Evolutionary conservation across 2,797 vertebrate genomes (phyloP), one percentile per base, ranked within the genome.

Genomic region (Scolopax rusticola): DNA sequence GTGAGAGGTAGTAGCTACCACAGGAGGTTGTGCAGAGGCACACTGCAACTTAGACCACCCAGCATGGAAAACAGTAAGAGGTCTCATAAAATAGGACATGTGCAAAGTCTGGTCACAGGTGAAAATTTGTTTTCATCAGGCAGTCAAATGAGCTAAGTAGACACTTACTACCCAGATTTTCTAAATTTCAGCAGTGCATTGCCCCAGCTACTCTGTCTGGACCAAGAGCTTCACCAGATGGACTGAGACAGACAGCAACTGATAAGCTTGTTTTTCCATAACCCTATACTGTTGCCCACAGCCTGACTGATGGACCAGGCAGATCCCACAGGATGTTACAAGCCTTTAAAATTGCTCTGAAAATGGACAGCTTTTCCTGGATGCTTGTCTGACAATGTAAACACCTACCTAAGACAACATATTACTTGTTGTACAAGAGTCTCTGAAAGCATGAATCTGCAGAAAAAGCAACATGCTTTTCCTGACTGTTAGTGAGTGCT

Each of bases 331-430:
- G 41, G 20, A 76, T 7, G 28, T 41, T 79, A 57, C 51, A 43
- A 85, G 45, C 38, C 68, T 67, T 69, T 40, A 76, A 89, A 89
- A 84, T 6, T 41, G 33, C 50, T 89, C 70, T 94, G 59, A 69
- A 76, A 94, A 82, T 15, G 11, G 25, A 82, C 41, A 89, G 32
- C 28, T 89, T 20, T 65, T 94, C 47, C 70, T 82, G 33, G 63
- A 73, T 36, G 36, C 63, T 69, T 71, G 33, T 70, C 48, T 67
- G 64, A 69, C 59, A 87, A 43, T 6, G 61, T 6, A 84, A 89
- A 87, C 1, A 0, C 2, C 0, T 57, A 28, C 40, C 24, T 50
- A 41, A 68, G 38, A 65, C 33, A 24, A 48, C 24, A 12, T 16
- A 47, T 19, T 50, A 73, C 17, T 38, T 30, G 20, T 54, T 36